Evolutionary conservation across 2,113 vertebrate genomes (phyloP).

Genomic region (Neolamprologus kungweensis): DNA sequence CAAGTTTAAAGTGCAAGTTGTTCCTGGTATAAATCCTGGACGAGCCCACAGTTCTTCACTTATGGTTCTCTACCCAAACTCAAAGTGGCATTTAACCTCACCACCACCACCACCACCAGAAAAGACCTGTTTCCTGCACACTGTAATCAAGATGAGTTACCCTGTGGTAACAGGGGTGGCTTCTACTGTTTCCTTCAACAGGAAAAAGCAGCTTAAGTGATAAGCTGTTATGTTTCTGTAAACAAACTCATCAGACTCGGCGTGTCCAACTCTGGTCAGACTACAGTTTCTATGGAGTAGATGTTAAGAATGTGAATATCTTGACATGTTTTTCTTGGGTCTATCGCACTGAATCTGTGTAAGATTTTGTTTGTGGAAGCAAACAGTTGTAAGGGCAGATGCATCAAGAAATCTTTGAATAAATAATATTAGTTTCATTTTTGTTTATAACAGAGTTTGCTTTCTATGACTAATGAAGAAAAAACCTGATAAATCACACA

Average conservation of each 20-base stretch:
- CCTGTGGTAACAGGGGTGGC: not conserved
- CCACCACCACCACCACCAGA: not conserved
- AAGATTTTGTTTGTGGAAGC: not conserved
- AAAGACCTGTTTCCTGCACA: not conserved
- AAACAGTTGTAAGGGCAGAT: not conserved
- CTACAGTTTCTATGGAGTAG: not conserved
- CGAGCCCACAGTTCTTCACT: rapidly evolving
- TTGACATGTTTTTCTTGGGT: not conserved
- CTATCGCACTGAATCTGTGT: not conserved
- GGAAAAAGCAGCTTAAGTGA: not conserved
- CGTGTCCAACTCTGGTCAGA: not conserved
- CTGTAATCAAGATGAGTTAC: not conserved
- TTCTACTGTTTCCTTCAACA: not conserved
- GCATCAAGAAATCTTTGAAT: not conserved
- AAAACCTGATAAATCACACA: not conserved
- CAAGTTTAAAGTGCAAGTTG: conserved; percentile 35
- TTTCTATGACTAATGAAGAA: not conserved
- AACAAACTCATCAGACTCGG: not conserved
- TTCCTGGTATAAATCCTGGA: conserved; percentile 55
- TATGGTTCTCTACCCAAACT: not conserved
- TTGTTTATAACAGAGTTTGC: not conserved
- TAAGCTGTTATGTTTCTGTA: not conserved
- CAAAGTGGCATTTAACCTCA: not conserved
- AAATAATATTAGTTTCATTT: not conserved
- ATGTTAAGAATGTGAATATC: not conserved